These are phyloP conservation scores for Neofelis nebulosa DNA, from an alignment of 2,113 vertebrate genomes.

Conservation along the genomic window DNA sequence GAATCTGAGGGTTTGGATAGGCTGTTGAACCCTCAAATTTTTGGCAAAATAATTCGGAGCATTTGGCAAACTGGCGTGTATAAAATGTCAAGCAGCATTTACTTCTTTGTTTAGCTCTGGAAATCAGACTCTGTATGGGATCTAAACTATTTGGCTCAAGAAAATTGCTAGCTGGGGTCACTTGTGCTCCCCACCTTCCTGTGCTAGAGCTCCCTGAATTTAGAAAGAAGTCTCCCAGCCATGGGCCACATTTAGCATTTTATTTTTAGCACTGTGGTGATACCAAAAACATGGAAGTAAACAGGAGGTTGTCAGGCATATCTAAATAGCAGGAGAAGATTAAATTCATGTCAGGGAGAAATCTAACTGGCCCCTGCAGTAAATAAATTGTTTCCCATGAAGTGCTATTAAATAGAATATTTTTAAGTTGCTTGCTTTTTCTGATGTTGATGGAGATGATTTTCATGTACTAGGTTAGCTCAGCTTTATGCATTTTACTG, in stretches of 20 bases:
- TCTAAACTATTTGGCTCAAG: conserved; percentile 58
- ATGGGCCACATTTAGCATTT: conserved; percentile 83
- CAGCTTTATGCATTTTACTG: conserved; percentile 65
- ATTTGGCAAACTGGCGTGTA: conserved; percentile 49
- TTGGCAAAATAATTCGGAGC: conserved; percentile 53
- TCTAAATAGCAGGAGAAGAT: conserved; percentile 82
- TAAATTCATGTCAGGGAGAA: conserved; percentile 79
- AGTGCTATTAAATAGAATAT: conserved; percentile 72
- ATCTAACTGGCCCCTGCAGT: conserved; percentile 56
- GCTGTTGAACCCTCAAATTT: conserved; percentile 6
- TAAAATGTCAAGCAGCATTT: conserved; percentile 35
- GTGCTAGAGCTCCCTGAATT: conserved; percentile 68
- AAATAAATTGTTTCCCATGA: conserved; percentile 77
- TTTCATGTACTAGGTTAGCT: conserved; percentile 65
- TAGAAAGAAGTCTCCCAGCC: conserved; percentile 80
- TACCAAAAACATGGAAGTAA: conserved; percentile 86
- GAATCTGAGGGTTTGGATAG: conserved; percentile 27
- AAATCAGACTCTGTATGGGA: conserved; percentile 45
- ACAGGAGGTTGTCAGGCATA: conserved; percentile 85
- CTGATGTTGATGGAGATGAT: conserved; percentile 78
- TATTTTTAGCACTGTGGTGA: conserved; percentile 86
- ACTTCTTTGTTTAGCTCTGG: conserved; percentile 71
- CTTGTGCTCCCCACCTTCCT: conserved; percentile 66
- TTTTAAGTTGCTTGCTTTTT: conserved; percentile 79
- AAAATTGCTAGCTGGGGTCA: conserved; percentile 70